Conservation (phyloP, 2,113 vertebrate species). For the Cygnus buccinator region DNA sequence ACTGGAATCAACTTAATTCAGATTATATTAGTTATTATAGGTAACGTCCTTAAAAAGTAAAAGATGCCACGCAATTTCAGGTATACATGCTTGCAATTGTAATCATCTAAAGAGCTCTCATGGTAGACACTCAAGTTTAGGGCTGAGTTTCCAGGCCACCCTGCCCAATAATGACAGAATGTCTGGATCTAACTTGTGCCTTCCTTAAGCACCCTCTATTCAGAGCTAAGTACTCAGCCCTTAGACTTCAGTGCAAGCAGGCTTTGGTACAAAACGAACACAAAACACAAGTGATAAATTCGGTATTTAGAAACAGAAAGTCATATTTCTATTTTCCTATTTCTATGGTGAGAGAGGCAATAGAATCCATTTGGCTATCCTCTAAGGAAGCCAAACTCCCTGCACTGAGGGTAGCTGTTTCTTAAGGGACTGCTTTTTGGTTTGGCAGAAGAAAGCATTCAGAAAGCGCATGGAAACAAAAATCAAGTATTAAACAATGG, state of each 20-base stretch:
- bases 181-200: neutral
- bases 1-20: neutral
- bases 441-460: neutral
- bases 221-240: neutral
- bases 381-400: neutral
- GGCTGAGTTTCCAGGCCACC: neutral
- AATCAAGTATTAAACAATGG: neutral
- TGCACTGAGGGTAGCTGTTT: neutral
- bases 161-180: neutral
- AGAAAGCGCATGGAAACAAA: neutral
- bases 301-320: neutral
- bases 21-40: neutral
- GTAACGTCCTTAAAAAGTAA: neutral
- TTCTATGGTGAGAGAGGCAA: neutral
- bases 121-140: neutral
- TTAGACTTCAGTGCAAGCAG: neutral
- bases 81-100: neutral
- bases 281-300: neutral
- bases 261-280: neutral
- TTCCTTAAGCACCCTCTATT: neutral
- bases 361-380: neutral
- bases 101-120: neutral
- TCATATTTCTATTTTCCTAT: neutral
- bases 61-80: neutral
- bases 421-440: neutral